Evolutionary conservation across 2,888 invertebrate species (phyloP).

Genomic region (Chaetogeoica ovagalla): DNA sequence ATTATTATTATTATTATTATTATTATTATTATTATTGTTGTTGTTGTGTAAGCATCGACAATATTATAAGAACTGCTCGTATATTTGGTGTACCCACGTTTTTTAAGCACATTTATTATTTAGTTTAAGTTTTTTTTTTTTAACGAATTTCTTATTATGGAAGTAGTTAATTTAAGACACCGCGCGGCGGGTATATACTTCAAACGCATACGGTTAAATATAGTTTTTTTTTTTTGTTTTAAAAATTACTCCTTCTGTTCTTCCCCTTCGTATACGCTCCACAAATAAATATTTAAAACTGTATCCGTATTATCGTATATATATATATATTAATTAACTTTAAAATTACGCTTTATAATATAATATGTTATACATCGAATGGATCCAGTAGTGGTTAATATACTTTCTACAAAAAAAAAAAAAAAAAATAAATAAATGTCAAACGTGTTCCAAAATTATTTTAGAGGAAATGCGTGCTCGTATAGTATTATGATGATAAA

Average conservation of each 20-base stretch:
- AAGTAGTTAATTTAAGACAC: neutral
- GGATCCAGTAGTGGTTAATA: too few species aligned
- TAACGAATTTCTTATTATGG: neutral
- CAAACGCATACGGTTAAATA: too few species aligned
- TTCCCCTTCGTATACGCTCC: neutral
- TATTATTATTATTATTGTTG: too few species aligned
- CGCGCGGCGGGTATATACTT: neutral
- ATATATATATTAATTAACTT: too few species aligned
- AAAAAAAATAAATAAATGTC: slow-evolving; percentile 3
- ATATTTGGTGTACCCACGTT: neutral
- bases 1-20: too few species aligned
- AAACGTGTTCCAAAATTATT: neutral
- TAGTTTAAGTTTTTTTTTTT: neutral
- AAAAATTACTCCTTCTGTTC: too few species aligned
- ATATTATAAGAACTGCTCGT: neutral
- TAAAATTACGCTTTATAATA: too few species aligned
- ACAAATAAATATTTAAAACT: neutral
- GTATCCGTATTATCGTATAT: too few species aligned
- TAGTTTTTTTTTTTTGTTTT: too few species aligned
- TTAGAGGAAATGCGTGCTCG: neutral
- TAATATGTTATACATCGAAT: too few species aligned
- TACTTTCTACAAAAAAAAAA: neutral
- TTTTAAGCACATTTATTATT: neutral
- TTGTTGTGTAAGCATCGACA: neutral
- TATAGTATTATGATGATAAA: slow-evolving; percentile 12